Base-by-base conservation (phyloP, 2,888 invertebrate genomes). In the Aleiodes alternator region DNA sequence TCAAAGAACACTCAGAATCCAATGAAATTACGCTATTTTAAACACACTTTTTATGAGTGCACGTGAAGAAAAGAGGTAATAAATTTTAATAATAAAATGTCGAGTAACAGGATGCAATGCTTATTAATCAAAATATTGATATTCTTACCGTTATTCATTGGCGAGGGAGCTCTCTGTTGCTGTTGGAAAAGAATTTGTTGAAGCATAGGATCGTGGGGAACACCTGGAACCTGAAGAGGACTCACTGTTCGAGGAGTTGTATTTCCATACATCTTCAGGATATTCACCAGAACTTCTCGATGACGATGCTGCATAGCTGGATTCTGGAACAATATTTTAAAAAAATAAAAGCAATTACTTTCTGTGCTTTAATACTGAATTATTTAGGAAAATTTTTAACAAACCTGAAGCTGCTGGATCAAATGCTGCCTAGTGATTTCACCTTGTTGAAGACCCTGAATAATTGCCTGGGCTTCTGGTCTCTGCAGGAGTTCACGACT, bases 391-490 rank as follows among this genome's bases (percentile, higher is more conserved):
- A 59, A n/a, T 43, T 61, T 55, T 55, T 51, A n/a, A 64, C 77
- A 53, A 79, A 91, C 91, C 83, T 91, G 92, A 73, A 96, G 91
- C 87, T 96, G 96, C 87, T 95, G 95, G 87, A 95, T 93, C 81
- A 96, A 90, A 85, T 95, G 93, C 84, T 94, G 94, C 38, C 92
- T 91, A 1, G 95, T 95, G 76, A 96, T 93, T 89, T 96, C 95
- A 75, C 96, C 96, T 29, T 94, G 93, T 84, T 94, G 93, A 84
- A 96, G 90, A 80, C 95, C 94, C 89, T 95, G 94, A 81, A 96
- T 91, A 76, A 96, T 93, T 66, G 95, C 94, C 88, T 95, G 94
- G 12, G 95, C 94, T 86, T 95, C 95, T 0, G 95, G 95, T 79
- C 95, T 90, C 87, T 93, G 94, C 76, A 95, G 87, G 80, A 95